phyloP scores from a whole-genome alignment of 1,140 invertebrate genomes.

The Tyrophagus putrescentiae region DNA sequence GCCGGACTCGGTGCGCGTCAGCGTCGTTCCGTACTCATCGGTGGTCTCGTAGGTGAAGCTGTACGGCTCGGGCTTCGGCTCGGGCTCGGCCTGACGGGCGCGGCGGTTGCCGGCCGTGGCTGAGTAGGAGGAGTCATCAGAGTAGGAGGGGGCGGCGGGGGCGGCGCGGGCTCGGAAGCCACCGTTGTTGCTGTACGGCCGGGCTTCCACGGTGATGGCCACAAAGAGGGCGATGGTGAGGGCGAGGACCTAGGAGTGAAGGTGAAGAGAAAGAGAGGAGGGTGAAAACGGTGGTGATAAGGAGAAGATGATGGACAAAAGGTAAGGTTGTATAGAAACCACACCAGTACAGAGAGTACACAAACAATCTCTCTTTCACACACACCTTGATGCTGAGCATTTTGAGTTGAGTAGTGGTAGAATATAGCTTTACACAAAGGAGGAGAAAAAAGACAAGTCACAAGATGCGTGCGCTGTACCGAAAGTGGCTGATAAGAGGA shows the following conservation, averaged over 20 bases:
- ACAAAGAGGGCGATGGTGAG: conserved; percentile 16
- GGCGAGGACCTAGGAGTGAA: not conserved
- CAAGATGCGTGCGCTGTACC: too few species aligned
- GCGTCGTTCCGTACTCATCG: conserved; percentile 26
- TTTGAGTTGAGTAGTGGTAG: too few species aligned
- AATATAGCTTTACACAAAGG: too few species aligned
- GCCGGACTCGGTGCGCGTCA: conserved; percentile 25
- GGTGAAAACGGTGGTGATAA: too few species aligned
- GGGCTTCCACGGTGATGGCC: conserved; percentile 18
- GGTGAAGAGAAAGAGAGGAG: too few species aligned
- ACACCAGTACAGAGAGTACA: too few species aligned
- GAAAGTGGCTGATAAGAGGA: too few species aligned
- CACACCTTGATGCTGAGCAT: conserved; percentile 11
- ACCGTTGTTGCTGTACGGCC: conserved; percentile 15
- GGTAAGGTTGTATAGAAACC: too few species aligned
- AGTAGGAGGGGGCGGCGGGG: conserved; percentile 1
- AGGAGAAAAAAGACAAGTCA: too few species aligned
- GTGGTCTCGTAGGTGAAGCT: conserved; percentile 26
- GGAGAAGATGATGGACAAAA: too few species aligned
- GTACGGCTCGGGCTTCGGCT: conserved; percentile 24
- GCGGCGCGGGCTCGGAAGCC: not conserved
- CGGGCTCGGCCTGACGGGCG: not conserved
- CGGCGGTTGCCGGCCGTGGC: not conserved
- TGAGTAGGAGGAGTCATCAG: not conserved
- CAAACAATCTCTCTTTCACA: too few species aligned